Evolutionary conservation across 2,113 vertebrate genomes (phyloP).

Genomic region (Datnioides undecimradiatus): DNA sequence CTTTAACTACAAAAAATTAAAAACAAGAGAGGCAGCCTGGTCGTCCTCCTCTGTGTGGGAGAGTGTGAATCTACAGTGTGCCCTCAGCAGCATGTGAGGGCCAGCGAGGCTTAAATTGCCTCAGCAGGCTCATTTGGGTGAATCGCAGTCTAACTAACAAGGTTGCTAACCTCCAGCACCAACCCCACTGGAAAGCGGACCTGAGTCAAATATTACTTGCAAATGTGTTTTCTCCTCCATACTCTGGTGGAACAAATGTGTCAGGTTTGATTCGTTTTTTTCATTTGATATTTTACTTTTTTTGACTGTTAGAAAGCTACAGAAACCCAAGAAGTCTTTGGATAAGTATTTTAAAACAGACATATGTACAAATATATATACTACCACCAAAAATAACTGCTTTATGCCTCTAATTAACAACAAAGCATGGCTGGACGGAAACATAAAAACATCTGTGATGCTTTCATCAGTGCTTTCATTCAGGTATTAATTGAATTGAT

Average conservation of each 20-base stretch:
- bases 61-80: background rate
- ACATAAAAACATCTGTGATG: background rate
- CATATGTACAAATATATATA: too few relatives aligned
- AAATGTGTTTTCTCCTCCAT: background rate
- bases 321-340: background rate
- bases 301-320: background rate
- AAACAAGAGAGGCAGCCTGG: background rate
- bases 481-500: too few relatives aligned
- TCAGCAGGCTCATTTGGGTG: constrained; percentile 26
- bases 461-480: background rate
- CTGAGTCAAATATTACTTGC: constrained; percentile 5
- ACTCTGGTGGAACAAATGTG: background rate
- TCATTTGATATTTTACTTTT: too few relatives aligned
- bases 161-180: background rate
- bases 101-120: constrained; percentile 24
- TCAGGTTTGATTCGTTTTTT: background rate
- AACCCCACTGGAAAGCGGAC: constrained; percentile 2
- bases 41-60: background rate
- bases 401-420: constrained; percentile 2
- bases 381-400: too few relatives aligned
- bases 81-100: background rate
- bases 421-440: background rate
- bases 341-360: background rate
- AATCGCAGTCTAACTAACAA: constrained; percentile 12
- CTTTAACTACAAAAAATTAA: background rate